Conservation (phyloP, 2,797 vertebrate species). For the Tadarida brasiliensis region DNA sequence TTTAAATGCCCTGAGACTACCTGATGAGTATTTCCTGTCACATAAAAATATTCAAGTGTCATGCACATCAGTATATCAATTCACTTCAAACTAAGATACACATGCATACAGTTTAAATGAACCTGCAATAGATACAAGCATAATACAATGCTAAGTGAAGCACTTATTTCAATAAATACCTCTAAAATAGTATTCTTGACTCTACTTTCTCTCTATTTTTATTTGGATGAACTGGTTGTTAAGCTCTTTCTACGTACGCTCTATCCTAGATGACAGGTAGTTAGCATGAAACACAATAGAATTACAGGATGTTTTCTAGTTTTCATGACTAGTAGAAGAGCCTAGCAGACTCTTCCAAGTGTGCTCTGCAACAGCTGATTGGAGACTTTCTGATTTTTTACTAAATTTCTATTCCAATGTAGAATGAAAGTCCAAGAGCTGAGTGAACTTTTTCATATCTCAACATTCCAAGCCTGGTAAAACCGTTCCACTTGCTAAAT, state of each 20-base stretch:
- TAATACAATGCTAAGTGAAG: not conserved
- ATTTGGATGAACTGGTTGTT: conserved; percentile 78
- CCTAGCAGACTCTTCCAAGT: conserved; percentile 67
- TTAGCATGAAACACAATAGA: conserved; percentile 77
- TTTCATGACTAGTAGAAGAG: conserved; percentile 34
- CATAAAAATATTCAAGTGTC: conserved; percentile 46
- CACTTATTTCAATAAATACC: conserved; percentile 71
- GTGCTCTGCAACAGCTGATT: conserved; percentile 80
- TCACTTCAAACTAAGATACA: not conserved
- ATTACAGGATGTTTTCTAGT: not conserved
- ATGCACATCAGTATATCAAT: not conserved
- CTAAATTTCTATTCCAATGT: conserved; percentile 57
- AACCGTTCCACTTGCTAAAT: conserved; percentile 80
- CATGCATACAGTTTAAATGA: not conserved
- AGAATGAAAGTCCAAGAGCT: conserved; percentile 82
- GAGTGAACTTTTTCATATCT: conserved; percentile 84
- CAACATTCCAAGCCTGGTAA: conserved; percentile 84
- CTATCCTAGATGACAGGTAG: conserved; percentile 83
- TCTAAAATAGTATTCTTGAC: conserved; percentile 67
- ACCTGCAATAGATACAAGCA: not conserved
- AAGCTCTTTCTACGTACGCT: conserved; percentile 80
- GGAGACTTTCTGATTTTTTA: conserved; percentile 63
- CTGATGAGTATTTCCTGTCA: not conserved
- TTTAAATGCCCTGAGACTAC: not conserved
- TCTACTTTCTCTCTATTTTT: conserved; percentile 77